A percentile compares a stretch with the other conserved stretches of the same genome.
phyloP scores from a whole-genome alignment of 2,888 invertebrate genomes.

The Syritta pipiens region DNA sequence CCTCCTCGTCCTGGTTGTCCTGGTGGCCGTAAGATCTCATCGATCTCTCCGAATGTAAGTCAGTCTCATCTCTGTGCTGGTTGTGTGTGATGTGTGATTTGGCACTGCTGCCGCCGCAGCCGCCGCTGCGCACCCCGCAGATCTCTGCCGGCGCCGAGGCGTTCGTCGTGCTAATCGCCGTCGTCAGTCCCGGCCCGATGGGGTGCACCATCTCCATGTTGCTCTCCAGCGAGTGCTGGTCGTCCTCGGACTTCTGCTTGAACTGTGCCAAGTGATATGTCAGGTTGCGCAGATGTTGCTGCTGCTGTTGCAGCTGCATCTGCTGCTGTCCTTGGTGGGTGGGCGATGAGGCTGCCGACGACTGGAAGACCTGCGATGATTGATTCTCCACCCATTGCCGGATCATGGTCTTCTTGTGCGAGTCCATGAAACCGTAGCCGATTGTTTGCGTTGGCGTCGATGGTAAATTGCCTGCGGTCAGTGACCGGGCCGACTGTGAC shows the following conservation, averaged over 20 bases:
- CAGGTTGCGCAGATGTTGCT: constrained; percentile 80
- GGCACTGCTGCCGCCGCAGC: constrained; percentile 59
- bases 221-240: constrained; percentile 78
- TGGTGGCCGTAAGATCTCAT: constrained; percentile 70
- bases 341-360: constrained; percentile 81
- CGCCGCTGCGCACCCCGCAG: constrained; percentile 63
- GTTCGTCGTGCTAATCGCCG: constrained; percentile 72
- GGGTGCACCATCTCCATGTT: constrained; percentile 81
- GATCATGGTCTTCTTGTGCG: constrained; percentile 95
- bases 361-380: constrained; percentile 87
- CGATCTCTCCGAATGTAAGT: constrained; percentile 77
- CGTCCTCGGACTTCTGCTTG: constrained; percentile 80
- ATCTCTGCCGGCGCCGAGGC: constrained; percentile 73
- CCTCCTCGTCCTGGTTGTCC: constrained; percentile 82
- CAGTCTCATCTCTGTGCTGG: constrained; percentile 78
- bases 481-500: constrained; percentile 81
- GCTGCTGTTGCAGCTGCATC: constrained; percentile 72
- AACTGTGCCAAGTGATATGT: constrained; percentile 82
- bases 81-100: constrained; percentile 61
- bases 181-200: constrained; percentile 83
- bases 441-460: constrained; percentile 73
- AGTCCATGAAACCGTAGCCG: constrained; percentile 94
- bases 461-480: constrained; percentile 77
- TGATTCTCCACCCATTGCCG: constrained; percentile 96
- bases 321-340: constrained; percentile 72